Conservation (phyloP, 2,797 vertebrate species). For the Crypturellus tataupa region DNA sequence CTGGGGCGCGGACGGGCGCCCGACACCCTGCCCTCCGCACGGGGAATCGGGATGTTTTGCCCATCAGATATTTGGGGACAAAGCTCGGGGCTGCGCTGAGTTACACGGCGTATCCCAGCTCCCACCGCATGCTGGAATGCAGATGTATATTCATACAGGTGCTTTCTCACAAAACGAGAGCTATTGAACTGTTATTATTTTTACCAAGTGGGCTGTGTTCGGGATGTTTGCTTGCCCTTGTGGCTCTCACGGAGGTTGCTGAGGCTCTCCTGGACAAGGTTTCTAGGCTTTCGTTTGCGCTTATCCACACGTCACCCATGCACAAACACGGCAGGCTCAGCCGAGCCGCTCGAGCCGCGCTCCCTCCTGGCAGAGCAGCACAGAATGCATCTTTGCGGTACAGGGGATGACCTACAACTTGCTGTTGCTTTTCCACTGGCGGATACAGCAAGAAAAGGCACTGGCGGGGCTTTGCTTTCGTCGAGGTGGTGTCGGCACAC, state of each 20-base stretch:
- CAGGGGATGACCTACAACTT: rapidly evolving
- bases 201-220: not conserved
- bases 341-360: not conserved
- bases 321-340: not conserved
- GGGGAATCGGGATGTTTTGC: not conserved
- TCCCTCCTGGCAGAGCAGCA: not conserved
- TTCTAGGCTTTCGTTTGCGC: not conserved
- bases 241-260: not conserved
- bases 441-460: not conserved
- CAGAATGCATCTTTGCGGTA: not conserved
- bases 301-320: not conserved
- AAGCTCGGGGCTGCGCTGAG: not conserved
- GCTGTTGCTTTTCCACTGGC: not conserved
- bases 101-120: rapidly evolving
- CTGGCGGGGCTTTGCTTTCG: not conserved
- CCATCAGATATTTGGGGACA: not conserved
- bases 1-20: not conserved
- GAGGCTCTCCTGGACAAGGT: not conserved
- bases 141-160: not conserved
- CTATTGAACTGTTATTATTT: not conserved
- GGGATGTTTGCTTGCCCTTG: rapidly evolving
- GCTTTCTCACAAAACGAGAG: not conserved
- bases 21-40: not conserved
- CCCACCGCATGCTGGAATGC: not conserved
- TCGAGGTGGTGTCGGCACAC: rapidly evolving